Percentiles rank a stretch among this genome's conserved stretches.
Conservation (phyloP, 2,888 invertebrate genomes). For the Lamproptera curius region DNA sequence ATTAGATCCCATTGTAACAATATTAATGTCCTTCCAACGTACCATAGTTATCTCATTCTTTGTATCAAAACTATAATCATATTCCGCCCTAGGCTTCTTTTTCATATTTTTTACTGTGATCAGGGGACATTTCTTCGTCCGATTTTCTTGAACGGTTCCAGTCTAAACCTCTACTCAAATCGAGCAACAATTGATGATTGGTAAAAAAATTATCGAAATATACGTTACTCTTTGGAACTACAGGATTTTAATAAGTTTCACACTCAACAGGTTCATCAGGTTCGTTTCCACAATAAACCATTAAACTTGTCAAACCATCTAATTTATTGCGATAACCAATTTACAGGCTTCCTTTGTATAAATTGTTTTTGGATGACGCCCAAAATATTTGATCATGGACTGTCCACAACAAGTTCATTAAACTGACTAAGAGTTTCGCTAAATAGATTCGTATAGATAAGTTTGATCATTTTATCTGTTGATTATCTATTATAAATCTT, state of each 20-base stretch:
- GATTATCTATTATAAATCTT: constrained; percentile 20
- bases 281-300: constrained; percentile 15
- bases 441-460: constrained; percentile 23
- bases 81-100: no score
- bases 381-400: constrained; percentile 23
- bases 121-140: constrained; percentile 30
- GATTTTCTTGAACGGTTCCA: constrained; percentile 29
- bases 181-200: constrained; percentile 24
- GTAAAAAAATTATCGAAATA: neutral
- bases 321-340: constrained; percentile 31
- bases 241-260: no score
- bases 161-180: constrained; percentile 24
- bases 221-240: neutral
- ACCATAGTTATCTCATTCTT: constrained; percentile 29
- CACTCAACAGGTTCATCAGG: no score
- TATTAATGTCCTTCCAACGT: constrained; percentile 32
- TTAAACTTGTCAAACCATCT: constrained; percentile 24
- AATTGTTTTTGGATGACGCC: constrained; percentile 21
- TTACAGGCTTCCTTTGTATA: no score
- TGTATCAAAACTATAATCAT: constrained; percentile 31
- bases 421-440: constrained; percentile 23
- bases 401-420: constrained; percentile 22
- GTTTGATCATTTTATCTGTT: constrained; percentile 26
- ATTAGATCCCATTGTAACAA: constrained; percentile 30
- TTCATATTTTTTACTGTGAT: constrained; percentile 24